A percentile compares a stretch with the other conserved stretches of the same genome.
These are phyloP conservation scores for Montifringilla adamsi DNA, from an alignment of 2,113 vertebrate genomes.

Conservation along the genomic window DNA sequence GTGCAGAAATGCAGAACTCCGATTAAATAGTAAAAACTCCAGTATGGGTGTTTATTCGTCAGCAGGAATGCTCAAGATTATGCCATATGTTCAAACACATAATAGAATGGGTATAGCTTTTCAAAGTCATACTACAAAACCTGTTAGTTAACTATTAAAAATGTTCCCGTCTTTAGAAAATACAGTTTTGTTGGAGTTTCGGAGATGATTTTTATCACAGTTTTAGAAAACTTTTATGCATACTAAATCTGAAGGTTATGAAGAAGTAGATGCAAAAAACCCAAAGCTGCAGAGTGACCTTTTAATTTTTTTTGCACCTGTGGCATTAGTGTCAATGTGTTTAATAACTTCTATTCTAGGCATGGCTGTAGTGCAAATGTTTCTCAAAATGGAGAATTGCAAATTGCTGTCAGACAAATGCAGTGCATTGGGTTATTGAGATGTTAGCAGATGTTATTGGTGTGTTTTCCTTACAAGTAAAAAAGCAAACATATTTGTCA, in stretches of 20 bases:
- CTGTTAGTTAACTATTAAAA: background rate
- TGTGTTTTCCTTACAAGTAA: background rate
- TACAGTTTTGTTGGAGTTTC: background rate
- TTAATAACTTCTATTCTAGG: background rate
- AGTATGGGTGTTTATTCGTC: background rate
- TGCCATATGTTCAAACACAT: accelerated
- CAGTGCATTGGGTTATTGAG: background rate
- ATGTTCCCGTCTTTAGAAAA: background rate
- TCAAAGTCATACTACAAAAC: background rate
- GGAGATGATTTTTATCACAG: background rate
- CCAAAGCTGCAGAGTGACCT: background rate
- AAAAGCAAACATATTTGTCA: background rate
- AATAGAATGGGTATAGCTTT: background rate
- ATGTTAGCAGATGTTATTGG: background rate
- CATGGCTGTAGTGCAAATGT: background rate
- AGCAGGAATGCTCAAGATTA: background rate
- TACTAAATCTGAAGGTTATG: background rate
- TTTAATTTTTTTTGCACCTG: background rate
- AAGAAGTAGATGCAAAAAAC: background rate
- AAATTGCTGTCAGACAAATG: background rate
- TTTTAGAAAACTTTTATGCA: background rate
- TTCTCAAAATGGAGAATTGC: background rate
- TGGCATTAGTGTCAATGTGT: background rate
- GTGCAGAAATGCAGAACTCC: background rate
- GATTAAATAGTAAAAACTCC: background rate